phyloP scores from a whole-genome alignment of 2,113 vertebrate genomes.

The Mesocricetus auratus region DNA sequence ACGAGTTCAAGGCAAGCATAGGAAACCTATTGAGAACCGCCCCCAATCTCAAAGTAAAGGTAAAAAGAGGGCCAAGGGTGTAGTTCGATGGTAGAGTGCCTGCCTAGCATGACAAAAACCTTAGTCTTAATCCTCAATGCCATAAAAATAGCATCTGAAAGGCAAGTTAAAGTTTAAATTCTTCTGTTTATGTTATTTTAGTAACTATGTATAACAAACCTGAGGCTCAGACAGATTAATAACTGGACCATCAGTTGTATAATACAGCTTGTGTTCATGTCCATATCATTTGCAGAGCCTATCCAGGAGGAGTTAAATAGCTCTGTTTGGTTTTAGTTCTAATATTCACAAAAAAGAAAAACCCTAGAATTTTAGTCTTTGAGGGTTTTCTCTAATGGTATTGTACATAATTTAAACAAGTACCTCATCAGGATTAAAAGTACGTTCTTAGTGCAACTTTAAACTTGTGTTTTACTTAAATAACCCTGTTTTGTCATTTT shows the following conservation, averaged over 20 bases:
- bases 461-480: slow-evolving; percentile 4
- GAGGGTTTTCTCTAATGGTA: neutral
- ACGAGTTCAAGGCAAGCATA: neutral
- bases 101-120: neutral
- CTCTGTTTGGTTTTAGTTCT: neutral
- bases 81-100: neutral
- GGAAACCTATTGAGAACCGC: too few species aligned
- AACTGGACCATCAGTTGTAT: neutral
- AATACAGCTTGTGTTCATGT: neutral
- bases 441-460: neutral
- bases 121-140: neutral
- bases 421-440: neutral
- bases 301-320: too few species aligned
- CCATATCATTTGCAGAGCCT: neutral
- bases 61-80: neutral
- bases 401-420: slow-evolving; percentile 11
- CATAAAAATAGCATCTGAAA: neutral
- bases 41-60: neutral
- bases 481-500: neutral
- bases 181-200: neutral
- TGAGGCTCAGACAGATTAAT: neutral
- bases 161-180: neutral
- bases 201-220: neutral
- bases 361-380: neutral
- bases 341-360: neutral